phyloP scores from a whole-genome alignment of 2,113 vertebrate species.

The Ctenodactylus gundi region DNA sequence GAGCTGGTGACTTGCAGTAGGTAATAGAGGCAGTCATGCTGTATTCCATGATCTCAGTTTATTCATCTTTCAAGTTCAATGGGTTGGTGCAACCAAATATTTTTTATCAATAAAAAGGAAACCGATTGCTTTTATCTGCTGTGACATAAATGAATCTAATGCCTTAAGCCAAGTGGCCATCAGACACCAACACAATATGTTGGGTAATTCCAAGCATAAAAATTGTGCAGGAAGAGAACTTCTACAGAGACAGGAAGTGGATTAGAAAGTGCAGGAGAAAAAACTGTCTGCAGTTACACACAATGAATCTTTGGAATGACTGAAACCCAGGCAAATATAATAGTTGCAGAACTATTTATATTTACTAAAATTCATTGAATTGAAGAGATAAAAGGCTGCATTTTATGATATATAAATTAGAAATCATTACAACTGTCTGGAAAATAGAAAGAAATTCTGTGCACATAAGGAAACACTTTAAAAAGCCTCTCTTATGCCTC shows the following conservation, averaged over 20 bases:
- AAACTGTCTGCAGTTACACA: not conserved
- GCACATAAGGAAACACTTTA: not conserved
- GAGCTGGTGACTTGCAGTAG: rapidly evolving
- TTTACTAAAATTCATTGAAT: not conserved
- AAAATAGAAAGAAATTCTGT: not conserved
- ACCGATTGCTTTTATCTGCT: no score
- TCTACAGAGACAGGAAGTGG: not conserved
- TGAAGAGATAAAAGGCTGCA: not conserved
- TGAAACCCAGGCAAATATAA: not conserved
- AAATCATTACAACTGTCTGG: not conserved
- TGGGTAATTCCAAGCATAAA: no score
- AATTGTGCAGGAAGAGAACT: not conserved
- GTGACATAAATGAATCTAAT: not conserved
- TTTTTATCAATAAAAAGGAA: not conserved
- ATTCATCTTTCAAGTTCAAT: not conserved
- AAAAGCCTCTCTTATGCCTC: not conserved
- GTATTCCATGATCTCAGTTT: not conserved
- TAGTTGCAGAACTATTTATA: not conserved
- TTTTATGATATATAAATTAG: not conserved
- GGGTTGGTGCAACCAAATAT: not conserved
- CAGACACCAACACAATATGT: not conserved
- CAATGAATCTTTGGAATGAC: not conserved
- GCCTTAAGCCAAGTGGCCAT: not conserved
- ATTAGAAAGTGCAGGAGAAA: not conserved
- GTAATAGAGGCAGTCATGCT: not conserved